These are phyloP conservation scores for Tachyglossus aculeatus DNA, from an alignment of 2,797 vertebrate genomes.

Conservation along the genomic window DNA sequence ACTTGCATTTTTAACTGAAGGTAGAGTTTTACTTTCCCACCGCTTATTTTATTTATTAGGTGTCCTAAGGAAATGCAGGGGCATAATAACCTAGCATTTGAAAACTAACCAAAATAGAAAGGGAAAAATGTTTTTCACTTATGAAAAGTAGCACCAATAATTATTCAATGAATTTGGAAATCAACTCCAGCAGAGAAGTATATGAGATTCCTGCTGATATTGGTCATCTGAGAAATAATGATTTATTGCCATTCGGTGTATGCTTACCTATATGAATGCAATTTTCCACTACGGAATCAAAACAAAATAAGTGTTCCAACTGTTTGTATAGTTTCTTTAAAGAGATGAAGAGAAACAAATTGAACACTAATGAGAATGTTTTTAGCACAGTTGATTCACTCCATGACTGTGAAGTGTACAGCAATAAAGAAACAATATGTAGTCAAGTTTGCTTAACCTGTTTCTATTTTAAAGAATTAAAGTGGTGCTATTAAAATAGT, in stretches of 20 bases:
- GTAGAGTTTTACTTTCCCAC: background rate
- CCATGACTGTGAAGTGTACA: constrained; percentile 44
- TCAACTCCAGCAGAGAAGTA: constrained; percentile 73
- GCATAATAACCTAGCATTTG: constrained; percentile 27
- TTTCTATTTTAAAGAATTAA: constrained; percentile 12
- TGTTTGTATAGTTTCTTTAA: constrained; percentile 59
- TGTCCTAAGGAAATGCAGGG: constrained; percentile 29
- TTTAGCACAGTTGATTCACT: constrained; percentile 62
- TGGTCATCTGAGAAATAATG: constrained; percentile 80
- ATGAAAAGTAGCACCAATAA: constrained; percentile 73
- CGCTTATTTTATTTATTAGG: constrained; percentile 29
- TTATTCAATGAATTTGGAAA: constrained; percentile 81
- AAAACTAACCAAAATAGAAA: constrained; percentile 57
- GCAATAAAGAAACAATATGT: background rate
- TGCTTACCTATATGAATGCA: constrained; percentile 68
- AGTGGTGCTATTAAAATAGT: constrained; percentile 30
- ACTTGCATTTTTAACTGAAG: constrained; percentile 13
- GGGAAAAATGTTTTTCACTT: constrained; percentile 65
- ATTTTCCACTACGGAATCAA: constrained; percentile 71
- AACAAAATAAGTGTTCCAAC: constrained; percentile 66
- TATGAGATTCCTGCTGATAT: constrained; percentile 75
- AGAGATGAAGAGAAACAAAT: constrained; percentile 63
- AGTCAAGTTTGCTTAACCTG: constrained; percentile 15
- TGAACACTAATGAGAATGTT: constrained; percentile 61
- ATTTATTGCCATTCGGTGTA: constrained; percentile 74